Percentiles rank a stretch among this genome's conserved stretches.
phyloP scores from a whole-genome alignment of 1,140 invertebrate genomes.

The Bombyx mandarina region DNA sequence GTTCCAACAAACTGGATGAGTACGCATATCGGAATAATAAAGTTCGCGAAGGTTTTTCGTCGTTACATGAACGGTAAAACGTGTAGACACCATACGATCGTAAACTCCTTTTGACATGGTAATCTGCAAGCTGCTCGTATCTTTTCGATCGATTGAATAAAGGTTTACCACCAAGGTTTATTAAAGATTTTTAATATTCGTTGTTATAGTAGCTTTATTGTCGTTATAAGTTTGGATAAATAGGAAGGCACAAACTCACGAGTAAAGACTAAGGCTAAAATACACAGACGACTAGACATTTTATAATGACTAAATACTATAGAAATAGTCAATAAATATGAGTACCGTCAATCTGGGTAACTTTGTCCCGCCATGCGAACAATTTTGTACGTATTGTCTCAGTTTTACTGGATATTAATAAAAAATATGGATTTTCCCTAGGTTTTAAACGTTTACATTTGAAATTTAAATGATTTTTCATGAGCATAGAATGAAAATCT shows the following conservation, averaged over 20 bases:
- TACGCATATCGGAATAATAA: constrained; percentile 44
- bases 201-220: constrained; percentile 2
- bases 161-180: too few species aligned
- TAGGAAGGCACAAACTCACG: constrained; percentile 1
- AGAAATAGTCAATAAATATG: too few species aligned
- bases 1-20: constrained; percentile 20
- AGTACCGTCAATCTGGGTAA: too few species aligned
- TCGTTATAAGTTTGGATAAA: constrained; percentile 11
- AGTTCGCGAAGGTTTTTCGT: constrained; percentile 40
- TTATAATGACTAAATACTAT: background rate
- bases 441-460: too few species aligned
- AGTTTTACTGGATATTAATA: too few species aligned
- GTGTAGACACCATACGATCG: constrained; percentile 46
- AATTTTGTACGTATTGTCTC: too few species aligned
- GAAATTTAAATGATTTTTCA: too few species aligned
- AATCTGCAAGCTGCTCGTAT: constrained; percentile 34
- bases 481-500: too few species aligned
- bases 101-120: constrained; percentile 61
- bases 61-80: constrained; percentile 37
- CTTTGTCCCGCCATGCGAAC: too few species aligned
- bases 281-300: background rate
- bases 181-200: background rate
- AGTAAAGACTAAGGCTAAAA: background rate
- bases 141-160: too few species aligned
- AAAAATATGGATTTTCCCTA: too few species aligned